Evolutionary conservation across 2,888 invertebrate species (phyloP), one percentile per base, ranked within the genome.

Genomic region (Endotricha flammealis): DNA sequence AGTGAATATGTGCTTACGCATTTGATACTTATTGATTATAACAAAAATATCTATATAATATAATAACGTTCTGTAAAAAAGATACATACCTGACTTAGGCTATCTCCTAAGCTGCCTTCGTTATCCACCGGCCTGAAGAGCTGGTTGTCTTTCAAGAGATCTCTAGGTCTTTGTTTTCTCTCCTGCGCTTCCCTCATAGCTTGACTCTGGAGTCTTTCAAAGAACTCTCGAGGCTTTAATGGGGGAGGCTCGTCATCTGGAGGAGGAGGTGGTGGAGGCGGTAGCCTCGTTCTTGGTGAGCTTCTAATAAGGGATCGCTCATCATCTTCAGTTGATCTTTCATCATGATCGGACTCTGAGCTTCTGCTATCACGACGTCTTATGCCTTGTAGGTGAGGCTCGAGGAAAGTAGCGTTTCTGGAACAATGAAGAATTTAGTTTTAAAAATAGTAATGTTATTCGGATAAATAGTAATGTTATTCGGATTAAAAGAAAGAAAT

Each of bases 351-450:
- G 3, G 86, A 87, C 54, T 87, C 87, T 4, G 79, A 85, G 67
- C 83, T 77, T 47, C 80, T 55, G 64, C 88, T 75, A 71, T 88
- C 64, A 44, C 87, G 65, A 50, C 88, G 70, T 40, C 85, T 77
- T 63, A 91, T 78, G 29, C 90, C 90, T 63, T 92, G 91, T 48
- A 92, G 85, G 67, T 92, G 92, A 22, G 92, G 92, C 69, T 93
- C 93, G 61, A 93, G 88, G 72, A 93, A 93, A 46, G 90, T 90
- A 67, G 92, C 92, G 83, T 91, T 92, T 86, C 93, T 93, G 90
- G 0, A 91, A 91, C 65, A 76, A 77, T 42, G 17, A 31, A 39
- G 35, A 30, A 13, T 28, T 11, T 10, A 12, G 11, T 5, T n/a
- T n/a, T n/a, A n/a, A n/a, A n/a, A n/a, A n/a, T n/a, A n/a, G n/a